phyloP scores from a whole-genome alignment of 2,888 invertebrate species.

The Tortrix viridana region DNA sequence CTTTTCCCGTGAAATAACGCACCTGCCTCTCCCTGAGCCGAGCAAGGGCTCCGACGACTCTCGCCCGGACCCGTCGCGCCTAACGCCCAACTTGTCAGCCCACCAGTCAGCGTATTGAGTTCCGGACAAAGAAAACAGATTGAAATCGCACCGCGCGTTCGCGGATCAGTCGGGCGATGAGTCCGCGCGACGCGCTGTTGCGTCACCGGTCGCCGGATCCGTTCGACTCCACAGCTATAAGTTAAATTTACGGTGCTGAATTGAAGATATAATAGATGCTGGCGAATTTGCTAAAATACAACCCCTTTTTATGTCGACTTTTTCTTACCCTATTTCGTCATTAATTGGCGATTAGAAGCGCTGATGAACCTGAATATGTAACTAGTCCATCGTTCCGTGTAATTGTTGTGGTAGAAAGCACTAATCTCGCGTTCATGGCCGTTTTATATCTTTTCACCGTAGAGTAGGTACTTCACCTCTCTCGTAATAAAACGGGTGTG shows the following conservation, averaged over 20 bases:
- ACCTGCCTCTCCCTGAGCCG: constrained; percentile 56
- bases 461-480: constrained; percentile 1
- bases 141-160: constrained; percentile 59
- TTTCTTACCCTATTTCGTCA: constrained; percentile 43
- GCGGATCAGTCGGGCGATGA: constrained; percentile 48
- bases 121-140: constrained; percentile 79
- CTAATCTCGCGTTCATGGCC: constrained; percentile 12
- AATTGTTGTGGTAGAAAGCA: background rate
- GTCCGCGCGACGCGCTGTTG: constrained; percentile 45
- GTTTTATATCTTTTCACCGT: constrained; percentile 11
- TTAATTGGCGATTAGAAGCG: constrained; percentile 26
- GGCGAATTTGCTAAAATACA: constrained; percentile 72
- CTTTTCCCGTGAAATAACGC: constrained; percentile 58
- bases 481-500: constrained; percentile 15
- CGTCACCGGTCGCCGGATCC: constrained; percentile 53
- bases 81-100: constrained; percentile 51
- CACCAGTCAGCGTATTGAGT: constrained; percentile 54
- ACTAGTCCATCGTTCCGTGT: background rate
- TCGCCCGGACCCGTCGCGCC: constrained; percentile 53
- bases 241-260: constrained; percentile 79
- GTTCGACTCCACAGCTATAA: constrained; percentile 62
- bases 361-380: background rate
- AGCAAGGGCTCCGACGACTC: constrained; percentile 51
- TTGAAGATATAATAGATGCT: constrained; percentile 76
- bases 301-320: constrained; percentile 60